Base-by-base conservation (phyloP, 2,797 vertebrate genomes). In the Microctenopoma steveboyesi region DNA sequence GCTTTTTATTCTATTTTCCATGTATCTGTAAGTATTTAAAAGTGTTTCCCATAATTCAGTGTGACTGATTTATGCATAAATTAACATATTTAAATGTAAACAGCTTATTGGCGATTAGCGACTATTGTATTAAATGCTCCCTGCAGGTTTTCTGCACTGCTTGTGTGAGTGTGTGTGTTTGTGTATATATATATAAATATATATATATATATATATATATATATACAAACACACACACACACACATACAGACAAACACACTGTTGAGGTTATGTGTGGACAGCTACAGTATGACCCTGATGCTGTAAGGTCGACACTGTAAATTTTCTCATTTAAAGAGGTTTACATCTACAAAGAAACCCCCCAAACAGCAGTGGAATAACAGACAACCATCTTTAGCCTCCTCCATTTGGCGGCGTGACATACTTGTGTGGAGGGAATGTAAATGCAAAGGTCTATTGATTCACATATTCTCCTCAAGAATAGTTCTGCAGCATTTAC, bases 61-160 rank as follows among this genome's bases (percentile, higher is more conserved):
- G 48, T 39, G 55, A 79, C 67, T 84, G 74, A 88, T 88, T 90
- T 82, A 76, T 73, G 88, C 69, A 90, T 74, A 83, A 86, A 86
- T 90, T 73, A 74, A 87, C 89, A 50, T 86, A 77, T 76, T 18
- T 49, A 22, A 18, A 81, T 64, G 60, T 87, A 87, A 90, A 86
- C 72, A 79, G 85, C 88, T 89, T 89, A 87, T 84, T 89, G 55
- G 76, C 85, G 84, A 91, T 91, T 90, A 90, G 70, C 12, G 61
- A 85, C 37, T 76, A 83, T 85, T 74, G 78, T 74, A 81, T 81
- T 79, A 68, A 82, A 83, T 46, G 70, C 64, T 69, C 35, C 42
- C 50, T 74, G 69, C 72, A 61, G 74, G 35, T 66, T 79, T 66
- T 62, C 55, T 45, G 63, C 46, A 60, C 60, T 82, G 64, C 78